Evolutionary conservation across 2,113 vertebrate genomes (phyloP), one percentile per base, ranked within the genome.

Genomic region (Nansenia antarctica): DNA sequence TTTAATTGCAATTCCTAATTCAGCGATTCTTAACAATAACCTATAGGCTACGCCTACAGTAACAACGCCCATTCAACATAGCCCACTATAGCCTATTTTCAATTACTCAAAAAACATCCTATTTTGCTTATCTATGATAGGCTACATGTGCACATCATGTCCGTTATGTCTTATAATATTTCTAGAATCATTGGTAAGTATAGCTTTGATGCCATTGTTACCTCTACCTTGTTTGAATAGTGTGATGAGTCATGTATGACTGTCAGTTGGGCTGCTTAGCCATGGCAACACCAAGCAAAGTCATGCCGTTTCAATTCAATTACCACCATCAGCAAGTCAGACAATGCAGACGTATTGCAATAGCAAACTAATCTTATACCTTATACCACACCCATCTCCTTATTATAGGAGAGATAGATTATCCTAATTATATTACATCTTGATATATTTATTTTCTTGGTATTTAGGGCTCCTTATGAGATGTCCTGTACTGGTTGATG

Each of bases 181-280:
- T 20, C n/a, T 49, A 7, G 45, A 20, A 22, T 15, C n/a, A 35
- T 49, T n/a, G 22, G n/a, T 22, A 61, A 35, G 9, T 12, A 22
- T 20, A 6, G 20, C 42, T 29, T 34, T 29, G 5, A 55, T 35
- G 22, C 22, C 39, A 15, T 14, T 26, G 20, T 45, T 31, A 54
- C 58, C 9, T 45, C 52, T 64, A 29, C 4, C 24, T 35, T 35
- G 9, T 39, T 59, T 32, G 1, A 18, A 30, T 26, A 47, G 39
- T 57, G 34, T 72, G 85, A 83, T 85, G 85, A 88, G 70, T 86
- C 82, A 87, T 76, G 24, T 37, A 71, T 79, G 66, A 62, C 58
- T 80, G 45, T 75, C 68, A 65, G 76, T 65, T 53, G 62, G 62
- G 62, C 71, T 82, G 71, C 30, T 60, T 18, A 35, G 3, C 18